phyloP scores from a whole-genome alignment of 2,113 vertebrate genomes.

The Phrynocephalus versicolor region DNA sequence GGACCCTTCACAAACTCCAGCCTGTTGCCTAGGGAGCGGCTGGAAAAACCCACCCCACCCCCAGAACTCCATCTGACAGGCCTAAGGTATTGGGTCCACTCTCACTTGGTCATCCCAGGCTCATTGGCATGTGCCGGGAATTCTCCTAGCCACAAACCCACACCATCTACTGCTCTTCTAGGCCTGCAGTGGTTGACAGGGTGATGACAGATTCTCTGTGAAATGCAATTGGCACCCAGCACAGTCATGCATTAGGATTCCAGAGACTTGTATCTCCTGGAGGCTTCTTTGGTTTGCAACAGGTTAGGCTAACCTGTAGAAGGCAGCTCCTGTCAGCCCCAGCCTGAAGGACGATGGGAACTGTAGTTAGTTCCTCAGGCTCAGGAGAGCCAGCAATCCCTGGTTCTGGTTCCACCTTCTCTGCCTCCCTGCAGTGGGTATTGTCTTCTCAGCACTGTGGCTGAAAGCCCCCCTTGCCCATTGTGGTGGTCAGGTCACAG shows the following conservation, averaged over 20 bases:
- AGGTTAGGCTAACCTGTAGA: no score
- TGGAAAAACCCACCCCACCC: not conserved
- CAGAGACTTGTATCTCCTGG: no score
- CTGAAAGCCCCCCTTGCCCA: rapidly evolving
- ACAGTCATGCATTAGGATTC: not conserved
- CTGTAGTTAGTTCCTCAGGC: not conserved
- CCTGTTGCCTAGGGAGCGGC: no score
- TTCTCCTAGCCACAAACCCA: constrained; percentile 17
- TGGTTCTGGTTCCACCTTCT: rapidly evolving
- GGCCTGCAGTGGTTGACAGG: constrained; percentile 28
- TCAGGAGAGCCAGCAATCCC: rapidly evolving
- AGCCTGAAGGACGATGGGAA: no score
- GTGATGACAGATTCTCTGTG: not conserved
- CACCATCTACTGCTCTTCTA: constrained; percentile 8
- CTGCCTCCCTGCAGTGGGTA: no score
- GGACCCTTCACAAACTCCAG: not conserved
- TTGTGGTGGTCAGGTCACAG: not conserved
- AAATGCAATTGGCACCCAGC: not conserved
- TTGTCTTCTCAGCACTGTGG: rapidly evolving
- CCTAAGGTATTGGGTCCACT: not conserved
- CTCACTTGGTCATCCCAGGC: not conserved
- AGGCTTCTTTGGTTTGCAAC: no score
- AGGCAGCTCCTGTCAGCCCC: no score
- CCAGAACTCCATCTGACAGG: not conserved
- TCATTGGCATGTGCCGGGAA: constrained; percentile 7